A percentile compares a stretch with the other conserved stretches of the same genome.
phyloP scores from a whole-genome alignment of 2,797 vertebrate species.

The Sylvilagus floridanus region DNA sequence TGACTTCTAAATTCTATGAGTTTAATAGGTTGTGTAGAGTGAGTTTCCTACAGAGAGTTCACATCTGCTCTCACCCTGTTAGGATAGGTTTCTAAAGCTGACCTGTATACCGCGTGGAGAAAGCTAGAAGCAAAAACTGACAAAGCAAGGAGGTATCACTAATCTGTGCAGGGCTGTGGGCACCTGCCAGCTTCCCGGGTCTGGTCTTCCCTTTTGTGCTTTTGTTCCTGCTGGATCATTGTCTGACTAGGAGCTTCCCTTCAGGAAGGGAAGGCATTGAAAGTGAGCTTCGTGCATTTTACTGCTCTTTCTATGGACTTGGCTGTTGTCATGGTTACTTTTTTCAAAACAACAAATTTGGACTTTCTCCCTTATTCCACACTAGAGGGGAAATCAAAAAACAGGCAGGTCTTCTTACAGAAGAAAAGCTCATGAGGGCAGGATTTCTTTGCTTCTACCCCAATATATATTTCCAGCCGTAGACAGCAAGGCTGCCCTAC shows the following conservation, averaged over 20 bases:
- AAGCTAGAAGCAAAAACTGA: constrained; percentile 30
- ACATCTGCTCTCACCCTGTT: not conserved
- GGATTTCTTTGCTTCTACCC: not conserved
- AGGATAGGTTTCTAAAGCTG: not conserved
- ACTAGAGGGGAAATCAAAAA: constrained; percentile 7
- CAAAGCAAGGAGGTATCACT: not conserved
- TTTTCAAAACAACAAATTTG: constrained; percentile 36
- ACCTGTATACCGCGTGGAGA: not conserved
- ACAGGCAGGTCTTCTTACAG: not conserved
- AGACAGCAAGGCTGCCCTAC: not conserved
- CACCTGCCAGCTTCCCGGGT: not conserved
- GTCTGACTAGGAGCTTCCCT: not conserved
- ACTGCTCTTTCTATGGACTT: not conserved
- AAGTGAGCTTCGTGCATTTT: constrained; percentile 14
- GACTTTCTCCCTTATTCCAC: constrained; percentile 16
- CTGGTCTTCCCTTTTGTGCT: not conserved
- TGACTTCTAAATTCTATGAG: not conserved
- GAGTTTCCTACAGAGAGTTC: not conserved
- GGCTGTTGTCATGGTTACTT: constrained; percentile 64
- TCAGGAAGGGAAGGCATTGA: constrained; percentile 15
- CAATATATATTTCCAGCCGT: not conserved
- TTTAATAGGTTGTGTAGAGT: not conserved
- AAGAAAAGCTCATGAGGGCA: not conserved
- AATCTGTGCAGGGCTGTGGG: not conserved
- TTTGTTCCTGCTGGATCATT: not conserved